phyloP scores from a whole-genome alignment of 2,113 vertebrate genomes.

The Erythrolamprus reginae region DNA sequence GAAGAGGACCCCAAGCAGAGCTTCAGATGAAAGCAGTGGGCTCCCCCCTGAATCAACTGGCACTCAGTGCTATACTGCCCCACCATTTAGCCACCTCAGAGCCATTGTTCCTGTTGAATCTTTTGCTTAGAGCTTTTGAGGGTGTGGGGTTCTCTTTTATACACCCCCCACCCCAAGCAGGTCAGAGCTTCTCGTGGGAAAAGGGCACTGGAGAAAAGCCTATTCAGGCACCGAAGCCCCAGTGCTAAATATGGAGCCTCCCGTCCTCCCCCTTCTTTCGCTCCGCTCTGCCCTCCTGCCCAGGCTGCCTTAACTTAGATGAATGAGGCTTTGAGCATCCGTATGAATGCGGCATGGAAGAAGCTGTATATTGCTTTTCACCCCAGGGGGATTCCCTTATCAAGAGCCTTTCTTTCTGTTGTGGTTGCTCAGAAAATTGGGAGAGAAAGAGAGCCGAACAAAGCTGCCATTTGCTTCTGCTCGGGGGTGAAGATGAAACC shows the following conservation, averaged over 20 bases:
- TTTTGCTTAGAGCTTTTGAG: neutral
- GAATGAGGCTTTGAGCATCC: conserved; percentile 28
- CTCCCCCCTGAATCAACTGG: neutral
- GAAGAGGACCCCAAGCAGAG: neutral
- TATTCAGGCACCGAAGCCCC: conserved; percentile 17
- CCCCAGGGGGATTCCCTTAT: conserved; percentile 22
- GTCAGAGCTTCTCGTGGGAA: conserved; percentile 26
- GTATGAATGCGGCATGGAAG: conserved; percentile 15
- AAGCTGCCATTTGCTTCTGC: conserved; percentile 1
- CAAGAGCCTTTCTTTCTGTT: neutral
- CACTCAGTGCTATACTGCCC: neutral
- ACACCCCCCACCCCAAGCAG: neutral
- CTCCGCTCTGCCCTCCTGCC: neutral
- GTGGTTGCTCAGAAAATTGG: neutral
- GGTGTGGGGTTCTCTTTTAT: neutral
- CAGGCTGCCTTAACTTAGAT: neutral
- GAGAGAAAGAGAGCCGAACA: neutral
- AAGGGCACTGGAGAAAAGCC: conserved; percentile 15
- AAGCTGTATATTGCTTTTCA: conserved; percentile 13
- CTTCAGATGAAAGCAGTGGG: neutral
- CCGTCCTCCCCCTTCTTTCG: neutral
- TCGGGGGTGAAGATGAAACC: neutral
- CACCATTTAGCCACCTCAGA: neutral
- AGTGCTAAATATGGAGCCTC: conserved; percentile 16
- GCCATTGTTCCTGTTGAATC: neutral